Conservation (phyloP, 2,888 invertebrate species). For the Electrophaes corylata region DNA sequence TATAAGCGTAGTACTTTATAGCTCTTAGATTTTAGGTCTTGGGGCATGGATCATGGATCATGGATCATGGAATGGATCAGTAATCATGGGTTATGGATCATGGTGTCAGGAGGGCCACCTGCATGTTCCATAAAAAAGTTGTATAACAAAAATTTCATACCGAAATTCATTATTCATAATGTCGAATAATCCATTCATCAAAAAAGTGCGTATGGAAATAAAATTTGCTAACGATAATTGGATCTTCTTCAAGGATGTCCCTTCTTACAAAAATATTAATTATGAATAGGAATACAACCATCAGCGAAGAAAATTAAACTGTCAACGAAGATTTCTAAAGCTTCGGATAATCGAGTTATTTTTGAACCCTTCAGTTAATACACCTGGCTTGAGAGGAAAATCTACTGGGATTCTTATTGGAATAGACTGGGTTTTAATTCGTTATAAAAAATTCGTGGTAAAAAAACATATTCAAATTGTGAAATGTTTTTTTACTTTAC, state of each 20-base stretch:
- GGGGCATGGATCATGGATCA: no score
- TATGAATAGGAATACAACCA: conserved; percentile 47
- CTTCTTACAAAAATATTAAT: conserved; percentile 31
- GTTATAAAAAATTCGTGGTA: conserved; percentile 39
- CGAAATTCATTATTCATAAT: neutral
- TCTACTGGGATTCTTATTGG: conserved; percentile 31
- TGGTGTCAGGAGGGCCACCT: no score
- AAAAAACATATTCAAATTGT: conserved; percentile 33
- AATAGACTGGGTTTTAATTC: conserved; percentile 34
- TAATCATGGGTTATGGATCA: no score
- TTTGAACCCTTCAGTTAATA: conserved; percentile 52
- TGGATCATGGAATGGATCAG: no score
- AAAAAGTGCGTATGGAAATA: neutral
- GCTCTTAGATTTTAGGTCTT: no score
- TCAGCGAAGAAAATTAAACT: conserved; percentile 55
- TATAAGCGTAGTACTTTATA: no score
- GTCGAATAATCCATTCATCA: neutral
- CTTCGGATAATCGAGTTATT: conserved; percentile 55
- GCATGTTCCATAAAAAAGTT: neutral
- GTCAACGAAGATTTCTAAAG: conserved; percentile 56
- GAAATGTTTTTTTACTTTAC: conserved; percentile 17
- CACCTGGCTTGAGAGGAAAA: conserved; percentile 34
- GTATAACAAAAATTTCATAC: no score
- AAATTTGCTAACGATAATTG: conserved; percentile 12
- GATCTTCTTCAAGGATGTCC: conserved; percentile 11